Conservation (phyloP, 2,888 invertebrate genomes). For the Tyria jacobaeae region DNA sequence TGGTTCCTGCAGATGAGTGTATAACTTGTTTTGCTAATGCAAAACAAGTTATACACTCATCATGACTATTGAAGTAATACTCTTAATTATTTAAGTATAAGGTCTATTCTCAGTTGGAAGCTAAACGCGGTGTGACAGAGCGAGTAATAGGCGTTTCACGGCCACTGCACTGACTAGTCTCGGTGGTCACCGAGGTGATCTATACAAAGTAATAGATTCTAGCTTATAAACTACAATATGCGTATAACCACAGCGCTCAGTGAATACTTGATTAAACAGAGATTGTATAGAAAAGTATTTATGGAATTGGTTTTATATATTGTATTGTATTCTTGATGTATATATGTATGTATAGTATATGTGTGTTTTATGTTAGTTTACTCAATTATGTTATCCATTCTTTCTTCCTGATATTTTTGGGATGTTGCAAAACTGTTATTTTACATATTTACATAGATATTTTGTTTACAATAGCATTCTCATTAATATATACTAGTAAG, state of each 20-base stretch:
- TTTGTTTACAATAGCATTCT: background rate
- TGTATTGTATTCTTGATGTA: no score
- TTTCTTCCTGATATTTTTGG: no score
- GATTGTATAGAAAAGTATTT: no score
- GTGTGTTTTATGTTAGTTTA: no score
- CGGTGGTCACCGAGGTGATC: constrained; percentile 52
- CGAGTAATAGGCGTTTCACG: constrained; percentile 57
- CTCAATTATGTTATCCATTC: no score
- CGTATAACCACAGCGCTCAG: background rate
- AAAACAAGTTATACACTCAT: no score
- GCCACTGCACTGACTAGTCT: constrained; percentile 59
- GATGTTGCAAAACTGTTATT: no score
- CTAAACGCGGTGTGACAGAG: constrained; percentile 32
- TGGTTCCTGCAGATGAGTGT: constrained; percentile 46
- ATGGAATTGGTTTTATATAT: no score
- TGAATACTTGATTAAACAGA: background rate
- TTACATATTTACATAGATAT: background rate
- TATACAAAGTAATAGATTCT: constrained; percentile 42
- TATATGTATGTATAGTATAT: no score
- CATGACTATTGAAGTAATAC: constrained; percentile 28
- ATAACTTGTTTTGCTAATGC: constrained; percentile 31
- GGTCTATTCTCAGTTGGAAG: constrained; percentile 38
- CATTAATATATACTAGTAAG: background rate
- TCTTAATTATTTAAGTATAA: constrained; percentile 28
- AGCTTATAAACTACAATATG: constrained; percentile 4